phyloP scores from a whole-genome alignment of 2,113 vertebrate species.

The Indicator indicator region DNA sequence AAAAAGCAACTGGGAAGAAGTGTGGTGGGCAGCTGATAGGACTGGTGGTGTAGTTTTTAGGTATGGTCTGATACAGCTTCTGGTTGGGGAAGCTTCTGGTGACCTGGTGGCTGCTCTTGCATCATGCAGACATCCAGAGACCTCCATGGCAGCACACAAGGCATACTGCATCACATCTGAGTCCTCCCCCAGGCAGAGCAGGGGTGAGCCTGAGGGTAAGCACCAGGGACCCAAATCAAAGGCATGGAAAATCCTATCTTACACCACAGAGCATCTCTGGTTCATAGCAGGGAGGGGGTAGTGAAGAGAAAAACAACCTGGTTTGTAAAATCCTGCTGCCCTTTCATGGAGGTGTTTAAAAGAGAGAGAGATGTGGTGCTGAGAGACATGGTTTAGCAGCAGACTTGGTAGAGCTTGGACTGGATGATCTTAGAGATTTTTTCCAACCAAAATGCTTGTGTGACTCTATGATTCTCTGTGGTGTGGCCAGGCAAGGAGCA shows the following conservation, averaged over 20 bases:
- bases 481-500: accelerated
- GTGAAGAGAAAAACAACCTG: neutral
- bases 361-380: no score
- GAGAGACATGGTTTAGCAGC: no score
- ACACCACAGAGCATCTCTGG: neutral
- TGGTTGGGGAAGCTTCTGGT: neutral
- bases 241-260: neutral
- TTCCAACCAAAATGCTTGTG: no score
- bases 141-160: neutral
- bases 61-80: neutral
- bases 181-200: neutral
- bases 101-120: neutral
- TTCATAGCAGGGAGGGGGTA: neutral
- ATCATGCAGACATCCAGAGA: neutral
- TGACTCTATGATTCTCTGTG: neutral
- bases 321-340: neutral
- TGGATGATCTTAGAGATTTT: no score
- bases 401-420: no score
- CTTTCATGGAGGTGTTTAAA: neutral
- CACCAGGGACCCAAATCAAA: neutral
- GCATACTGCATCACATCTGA: neutral
- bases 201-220: neutral
- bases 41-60: neutral
- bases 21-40: neutral
- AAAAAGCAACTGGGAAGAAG: accelerated